Percentiles rank a stretch among this genome's conserved stretches.
Evolutionary conservation across 2,888 invertebrate species (phyloP).

Genomic region (Limnephilus auricula): DNA sequence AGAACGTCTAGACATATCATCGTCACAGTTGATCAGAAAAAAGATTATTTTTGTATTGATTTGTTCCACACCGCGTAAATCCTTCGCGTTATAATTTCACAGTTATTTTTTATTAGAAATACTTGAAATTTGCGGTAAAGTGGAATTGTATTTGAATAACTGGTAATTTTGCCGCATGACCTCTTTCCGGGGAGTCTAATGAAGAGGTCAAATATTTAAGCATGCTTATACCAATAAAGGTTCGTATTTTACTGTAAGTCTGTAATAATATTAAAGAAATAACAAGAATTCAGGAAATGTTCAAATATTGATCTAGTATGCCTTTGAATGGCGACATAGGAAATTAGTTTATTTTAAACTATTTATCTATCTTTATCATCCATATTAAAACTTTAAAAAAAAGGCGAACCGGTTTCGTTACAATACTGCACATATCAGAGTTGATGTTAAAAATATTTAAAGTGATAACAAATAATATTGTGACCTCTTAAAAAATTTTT

Average conservation of each 20-base stretch:
- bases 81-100: neutral
- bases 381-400: too few species aligned
- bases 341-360: too few species aligned
- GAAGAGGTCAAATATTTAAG: constrained; percentile 8
- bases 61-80: neutral
- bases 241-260: neutral
- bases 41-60: neutral
- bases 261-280: neutral
- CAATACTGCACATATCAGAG: neutral
- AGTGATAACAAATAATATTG: too few species aligned
- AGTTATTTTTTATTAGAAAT: neutral
- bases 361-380: too few species aligned
- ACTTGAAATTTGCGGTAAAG: neutral
- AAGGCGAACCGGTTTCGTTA: too few species aligned
- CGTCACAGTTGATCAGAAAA: neutral
- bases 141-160: neutral
- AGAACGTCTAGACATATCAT: neutral
- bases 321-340: neutral
- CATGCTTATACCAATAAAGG: neutral
- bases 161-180: constrained; percentile 13
- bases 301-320: neutral
- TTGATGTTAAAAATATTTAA: neutral
- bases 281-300: neutral
- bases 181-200: neutral
- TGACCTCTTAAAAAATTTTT: too few species aligned